Evolutionary conservation across 2,113 vertebrate species (phyloP).

Genomic region (Phrynosoma blainvillii): DNA sequence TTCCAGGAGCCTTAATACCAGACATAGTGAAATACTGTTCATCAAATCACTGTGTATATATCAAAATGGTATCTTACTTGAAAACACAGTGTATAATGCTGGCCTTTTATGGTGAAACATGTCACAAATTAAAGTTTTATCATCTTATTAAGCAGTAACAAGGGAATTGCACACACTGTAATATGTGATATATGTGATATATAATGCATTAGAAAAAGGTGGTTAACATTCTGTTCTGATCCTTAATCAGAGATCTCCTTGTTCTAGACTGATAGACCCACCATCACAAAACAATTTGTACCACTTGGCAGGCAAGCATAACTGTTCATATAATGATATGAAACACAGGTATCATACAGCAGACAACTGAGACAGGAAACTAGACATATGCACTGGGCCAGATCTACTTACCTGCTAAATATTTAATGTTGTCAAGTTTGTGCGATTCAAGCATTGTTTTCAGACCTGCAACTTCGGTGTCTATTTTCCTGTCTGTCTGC

Average conservation of each 20-base stretch:
- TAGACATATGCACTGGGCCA: not conserved
- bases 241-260: slow-evolving; percentile 12
- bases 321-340: not conserved
- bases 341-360: not conserved
- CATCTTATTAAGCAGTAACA: not conserved
- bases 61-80: not conserved
- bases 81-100: not conserved
- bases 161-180: not conserved
- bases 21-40: not conserved
- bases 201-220: not conserved
- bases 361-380: slow-evolving; percentile 16
- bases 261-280: not conserved
- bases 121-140: not conserved
- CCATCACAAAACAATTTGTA: slow-evolving; percentile 4
- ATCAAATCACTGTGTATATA: not conserved
- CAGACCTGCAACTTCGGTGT: slow-evolving; percentile 94
- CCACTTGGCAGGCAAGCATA: not conserved
- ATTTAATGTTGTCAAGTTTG: slow-evolving; percentile 97
- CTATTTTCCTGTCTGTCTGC: slow-evolving; percentile 92
- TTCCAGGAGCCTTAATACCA: not conserved
- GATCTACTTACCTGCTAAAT: slow-evolving; percentile 88
- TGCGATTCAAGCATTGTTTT: slow-evolving; percentile 96
- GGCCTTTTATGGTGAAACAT: not conserved
- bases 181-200: not conserved
- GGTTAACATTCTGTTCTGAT: rapidly evolving